These are phyloP conservation scores for Drosophila quinaria DNA, from an alignment of 2,888 invertebrate genomes.

Conservation along the genomic window DNA sequence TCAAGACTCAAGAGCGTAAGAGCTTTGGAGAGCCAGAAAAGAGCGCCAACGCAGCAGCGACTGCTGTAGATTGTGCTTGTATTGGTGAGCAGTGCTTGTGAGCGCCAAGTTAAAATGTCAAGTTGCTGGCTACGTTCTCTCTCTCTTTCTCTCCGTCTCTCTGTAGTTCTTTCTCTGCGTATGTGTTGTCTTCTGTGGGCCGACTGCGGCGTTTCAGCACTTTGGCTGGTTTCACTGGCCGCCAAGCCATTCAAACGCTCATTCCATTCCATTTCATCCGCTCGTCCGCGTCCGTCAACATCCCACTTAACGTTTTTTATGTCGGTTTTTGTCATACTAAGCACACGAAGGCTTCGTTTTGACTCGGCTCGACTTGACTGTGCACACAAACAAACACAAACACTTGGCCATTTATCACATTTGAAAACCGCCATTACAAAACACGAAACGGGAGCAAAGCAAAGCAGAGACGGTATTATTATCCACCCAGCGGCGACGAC, in stretches of 20 bases:
- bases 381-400: slow-evolving; percentile 9
- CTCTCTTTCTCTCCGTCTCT: slow-evolving; percentile 19
- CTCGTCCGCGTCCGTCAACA: slow-evolving; percentile 83
- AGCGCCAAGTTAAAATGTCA: slow-evolving; percentile 68
- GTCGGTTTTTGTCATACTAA: slow-evolving; percentile 27
- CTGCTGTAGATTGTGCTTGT: slow-evolving; percentile 24
- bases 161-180: slow-evolving; percentile 29
- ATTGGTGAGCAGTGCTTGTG: slow-evolving; percentile 21
- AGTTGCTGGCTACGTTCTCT: slow-evolving; percentile 45
- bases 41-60: slow-evolving; percentile 69
- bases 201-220: slow-evolving; percentile 66
- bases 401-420: slow-evolving; percentile 60
- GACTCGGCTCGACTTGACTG: slow-evolving; percentile 31
- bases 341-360: slow-evolving; percentile 52
- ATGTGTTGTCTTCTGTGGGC: slow-evolving; percentile 48
- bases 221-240: slow-evolving; percentile 60
- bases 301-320: slow-evolving; percentile 74
- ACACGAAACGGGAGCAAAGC: slow-evolving; percentile 65
- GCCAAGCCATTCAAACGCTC: slow-evolving; percentile 71
- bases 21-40: slow-evolving; percentile 39
- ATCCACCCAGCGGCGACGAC: slow-evolving; percentile 70
- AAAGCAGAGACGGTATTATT: slow-evolving; percentile 62
- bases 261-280: slow-evolving; percentile 81
- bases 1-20: slow-evolving; percentile 36
- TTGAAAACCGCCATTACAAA: slow-evolving; percentile 69